Evolutionary conservation across 2,888 invertebrate genomes (phyloP), one percentile per base, ranked within the genome.

Genomic region (Heliconius ismenius): DNA sequence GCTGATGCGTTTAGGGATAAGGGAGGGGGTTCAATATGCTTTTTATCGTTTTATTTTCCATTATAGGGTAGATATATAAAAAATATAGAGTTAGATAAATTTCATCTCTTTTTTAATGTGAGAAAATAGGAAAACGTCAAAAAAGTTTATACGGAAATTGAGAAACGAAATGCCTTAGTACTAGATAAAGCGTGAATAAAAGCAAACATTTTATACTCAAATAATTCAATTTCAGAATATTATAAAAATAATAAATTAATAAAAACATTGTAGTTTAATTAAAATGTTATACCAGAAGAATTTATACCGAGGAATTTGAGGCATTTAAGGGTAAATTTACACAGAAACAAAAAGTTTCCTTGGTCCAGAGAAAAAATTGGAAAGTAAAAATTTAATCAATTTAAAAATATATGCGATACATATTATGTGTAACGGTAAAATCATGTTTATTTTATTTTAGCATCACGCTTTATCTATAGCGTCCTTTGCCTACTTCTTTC

Each of bases 1-100:
- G 87, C 87, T 89, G 89, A 91, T 91, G 91, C 90, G 89, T 89
- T 89, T 83, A 82, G 83, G 84, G 84, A 83, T 86, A 85, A 86
- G 86, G 76, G 76, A 32, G 36, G 11, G 70, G 11, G 24, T 74
- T 60, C 78, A 73, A 65, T 74, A 63, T 63, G 70, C 58, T 49
- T 67, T 32, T 67, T 32, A 67, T 67, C 11, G 21, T 39, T 67
- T 43, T 24, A 36, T 65, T 65, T 65, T 65, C 36, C 64, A 65
- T 36, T 65, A 39, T 15, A 39, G 65, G 26, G 54, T 58, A 58
- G 3, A 13, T n/a, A 65, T 36, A 65, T 10, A n/a, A 65, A 58
- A 69, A 54, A 21, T 28, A 21, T 54, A 13, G 54, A 26, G 28
- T 9, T 10, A 32, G 28, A 21, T 68, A 15, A 49, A 9, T 28